A percentile compares a stretch with the other conserved stretches of the same genome.
These are phyloP conservation scores for Trissolcus japonicus DNA, from an alignment of 2,888 invertebrate species.

Conservation along the genomic window DNA sequence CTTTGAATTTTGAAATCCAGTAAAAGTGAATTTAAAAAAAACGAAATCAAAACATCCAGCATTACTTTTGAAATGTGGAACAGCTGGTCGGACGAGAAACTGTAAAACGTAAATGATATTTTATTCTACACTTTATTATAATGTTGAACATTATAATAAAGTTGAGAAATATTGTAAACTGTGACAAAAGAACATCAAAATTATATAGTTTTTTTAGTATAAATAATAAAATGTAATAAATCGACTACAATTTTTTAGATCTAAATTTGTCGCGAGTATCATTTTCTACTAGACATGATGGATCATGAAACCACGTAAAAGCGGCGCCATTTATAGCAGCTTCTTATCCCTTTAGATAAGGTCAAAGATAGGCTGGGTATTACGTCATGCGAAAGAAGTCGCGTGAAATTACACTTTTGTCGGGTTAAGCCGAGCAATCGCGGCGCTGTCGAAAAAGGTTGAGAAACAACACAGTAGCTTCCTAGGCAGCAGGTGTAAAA, in stretches of 20 bases:
- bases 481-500: slow-evolving; percentile 55
- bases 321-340: slow-evolving; percentile 28
- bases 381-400: slow-evolving; percentile 58
- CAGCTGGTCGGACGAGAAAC: background rate
- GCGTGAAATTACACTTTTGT: slow-evolving; percentile 58
- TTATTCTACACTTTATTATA: background rate
- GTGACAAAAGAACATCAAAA: background rate
- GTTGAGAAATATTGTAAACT: background rate
- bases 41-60: background rate
- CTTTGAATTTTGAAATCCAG: background rate
- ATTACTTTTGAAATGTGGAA: background rate
- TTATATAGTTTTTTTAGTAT: too few species aligned
- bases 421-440: slow-evolving; percentile 50
- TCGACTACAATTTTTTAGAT: background rate
- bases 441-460: slow-evolving; percentile 49
- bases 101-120: background rate
- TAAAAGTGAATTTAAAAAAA: too few species aligned
- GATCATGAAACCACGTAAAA: slow-evolving; percentile 36
- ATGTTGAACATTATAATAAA: background rate
- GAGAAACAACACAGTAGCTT: slow-evolving; percentile 49
- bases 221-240: too few species aligned
- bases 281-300: slow-evolving; percentile 13
- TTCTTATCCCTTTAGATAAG: slow-evolving; percentile 53
- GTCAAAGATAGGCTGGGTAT: slow-evolving; percentile 48
- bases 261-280: background rate